Percentiles rank a stretch among this genome's conserved stretches.
These are phyloP conservation scores for Pluvialis apricaria DNA, from an alignment of 2,113 vertebrate genomes.

Conservation along the genomic window DNA sequence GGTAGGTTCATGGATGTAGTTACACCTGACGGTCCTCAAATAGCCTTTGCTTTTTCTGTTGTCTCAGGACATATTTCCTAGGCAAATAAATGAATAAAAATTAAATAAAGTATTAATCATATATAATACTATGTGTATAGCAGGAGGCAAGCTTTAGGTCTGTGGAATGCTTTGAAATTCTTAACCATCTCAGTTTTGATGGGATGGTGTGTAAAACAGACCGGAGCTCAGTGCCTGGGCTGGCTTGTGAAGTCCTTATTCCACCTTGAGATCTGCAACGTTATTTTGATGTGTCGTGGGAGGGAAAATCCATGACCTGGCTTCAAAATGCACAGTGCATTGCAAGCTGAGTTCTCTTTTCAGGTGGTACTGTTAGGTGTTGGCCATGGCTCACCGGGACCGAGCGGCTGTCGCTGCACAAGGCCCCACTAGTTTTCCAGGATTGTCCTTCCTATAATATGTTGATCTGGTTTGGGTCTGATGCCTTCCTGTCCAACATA, in stretches of 20 bases:
- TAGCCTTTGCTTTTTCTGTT: neutral
- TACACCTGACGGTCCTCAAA: neutral
- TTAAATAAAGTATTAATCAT: neutral
- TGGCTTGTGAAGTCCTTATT: neutral
- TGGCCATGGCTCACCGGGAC: rapidly evolving
- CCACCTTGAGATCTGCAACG: neutral
- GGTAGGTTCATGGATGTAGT: neutral
- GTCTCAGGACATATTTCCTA: neutral
- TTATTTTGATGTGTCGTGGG: neutral
- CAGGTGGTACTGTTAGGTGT: neutral
- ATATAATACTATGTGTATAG: neutral
- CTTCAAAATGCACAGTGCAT: neutral
- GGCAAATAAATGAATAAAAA: neutral
- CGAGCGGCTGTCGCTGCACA: neutral
- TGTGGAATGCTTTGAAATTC: neutral
- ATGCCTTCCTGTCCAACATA: neutral
- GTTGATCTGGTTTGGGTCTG: neutral
- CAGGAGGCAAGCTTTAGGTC: neutral
- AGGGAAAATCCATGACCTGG: neutral
- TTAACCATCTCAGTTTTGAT: neutral
- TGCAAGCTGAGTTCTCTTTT: neutral
- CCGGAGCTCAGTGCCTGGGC: neutral
- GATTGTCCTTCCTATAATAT: neutral
- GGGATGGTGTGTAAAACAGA: neutral
- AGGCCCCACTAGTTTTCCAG: neutral